Base-by-base conservation (phyloP, 2,888 invertebrate species). In the Physocephala rufipes region DNA sequence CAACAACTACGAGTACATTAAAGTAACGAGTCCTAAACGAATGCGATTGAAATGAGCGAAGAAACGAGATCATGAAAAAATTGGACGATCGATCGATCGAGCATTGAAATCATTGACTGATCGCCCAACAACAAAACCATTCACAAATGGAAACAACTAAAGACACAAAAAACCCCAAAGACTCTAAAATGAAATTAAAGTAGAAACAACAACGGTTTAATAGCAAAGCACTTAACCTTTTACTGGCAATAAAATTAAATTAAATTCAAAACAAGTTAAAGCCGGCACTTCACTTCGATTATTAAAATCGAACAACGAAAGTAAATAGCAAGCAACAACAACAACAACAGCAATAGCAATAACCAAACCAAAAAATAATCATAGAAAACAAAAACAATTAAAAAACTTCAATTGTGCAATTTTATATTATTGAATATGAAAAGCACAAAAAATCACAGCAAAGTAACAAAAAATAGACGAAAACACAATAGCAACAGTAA, bases 231-330 rank as follows among this genome's bases (percentile, higher is more conserved):
- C 53, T 55, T 55, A 55, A 55, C 53, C 53, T 55, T 24, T 55
- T 55, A 55, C 24, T 55, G 24, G 53, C 58, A 58, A 58, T 28
- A 28, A 58, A 58, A 58, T 58, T 58, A 58, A 24, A 58, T 28
- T 58, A 21, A 58, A 26, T 28, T 58, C 28, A 58, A 58, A 24
- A 58, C 28, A 58, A 28, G 24, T 28, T 58, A 28, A 58, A 26
- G 13, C 5, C 49, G 2, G 3, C 49, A 49, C 28, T 28, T 58
- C 58, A 58, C 36, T 36, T 13, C 3, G 28, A 28, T 58, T 28
- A 26, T 24, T 58, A 28, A 55, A 21, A 55, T 55, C 58, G 28
- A 24, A 26, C 58, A 58, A 5, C 19, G 21, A 55, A n/a, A 4
- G 53, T 12, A 55, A n/a, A 55, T 13, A 55, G 24, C n/a, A 13